Evolutionary conservation across 1,140 invertebrate species (phyloP).

Genomic region (Pygmarrhopalites habei): DNA sequence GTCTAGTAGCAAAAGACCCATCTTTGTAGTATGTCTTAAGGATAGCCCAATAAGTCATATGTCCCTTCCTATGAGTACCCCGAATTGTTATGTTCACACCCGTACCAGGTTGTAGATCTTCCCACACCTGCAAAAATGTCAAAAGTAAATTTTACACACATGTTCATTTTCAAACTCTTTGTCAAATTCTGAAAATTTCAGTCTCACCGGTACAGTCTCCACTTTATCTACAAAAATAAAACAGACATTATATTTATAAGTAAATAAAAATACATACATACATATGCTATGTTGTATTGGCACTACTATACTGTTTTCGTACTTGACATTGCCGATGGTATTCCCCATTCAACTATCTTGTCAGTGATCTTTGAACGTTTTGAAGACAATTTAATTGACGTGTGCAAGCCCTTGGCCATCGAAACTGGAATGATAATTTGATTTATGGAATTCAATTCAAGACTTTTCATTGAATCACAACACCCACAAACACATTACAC

Average conservation of each 20-base stretch:
- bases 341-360: slow-evolving; percentile 37
- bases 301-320: too few relatives aligned
- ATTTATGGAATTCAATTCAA: background rate
- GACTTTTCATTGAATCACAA: too few relatives aligned
- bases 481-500: too few relatives aligned
- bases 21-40: slow-evolving; percentile 35
- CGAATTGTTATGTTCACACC: slow-evolving; percentile 34
- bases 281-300: too few relatives aligned
- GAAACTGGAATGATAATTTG: background rate
- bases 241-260: too few relatives aligned
- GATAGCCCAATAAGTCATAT: slow-evolving; percentile 32
- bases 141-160: too few relatives aligned
- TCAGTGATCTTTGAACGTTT: background rate
- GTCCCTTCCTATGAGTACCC: slow-evolving; percentile 22
- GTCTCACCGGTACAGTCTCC: slow-evolving; percentile 21
- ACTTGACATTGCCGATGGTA: slow-evolving; percentile 26
- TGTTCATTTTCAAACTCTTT: too few relatives aligned
- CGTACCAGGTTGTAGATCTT: slow-evolving; percentile 26
- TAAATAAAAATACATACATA: too few relatives aligned
- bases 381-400: slow-evolving; percentile 23
- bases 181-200: too few relatives aligned
- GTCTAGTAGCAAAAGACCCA: slow-evolving; percentile 21
- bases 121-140: too few relatives aligned
- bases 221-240: too few relatives aligned
- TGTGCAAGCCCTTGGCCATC: slow-evolving; percentile 37